A percentile compares a stretch with the other conserved stretches of the same genome.
Conservation (phyloP, 2,113 vertebrate genomes). For the Ondatra zibethicus region DNA sequence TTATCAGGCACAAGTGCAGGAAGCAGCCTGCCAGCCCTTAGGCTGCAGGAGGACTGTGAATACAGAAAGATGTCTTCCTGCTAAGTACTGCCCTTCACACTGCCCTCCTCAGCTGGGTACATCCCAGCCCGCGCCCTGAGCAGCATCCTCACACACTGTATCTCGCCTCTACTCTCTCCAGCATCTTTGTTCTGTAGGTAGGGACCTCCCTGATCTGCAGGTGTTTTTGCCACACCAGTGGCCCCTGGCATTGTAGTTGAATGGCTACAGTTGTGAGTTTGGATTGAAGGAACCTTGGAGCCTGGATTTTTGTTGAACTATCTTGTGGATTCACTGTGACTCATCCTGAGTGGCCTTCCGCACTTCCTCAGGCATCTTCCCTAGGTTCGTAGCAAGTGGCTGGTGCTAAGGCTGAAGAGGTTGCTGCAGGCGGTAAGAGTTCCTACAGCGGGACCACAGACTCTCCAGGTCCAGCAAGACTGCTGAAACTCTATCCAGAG, state of each 20-base stretch:
- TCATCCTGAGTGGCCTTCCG: background rate
- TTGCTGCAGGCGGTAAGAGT: background rate
- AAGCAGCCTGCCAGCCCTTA: too few species aligned
- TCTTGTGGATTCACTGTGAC: background rate
- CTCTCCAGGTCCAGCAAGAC: background rate
- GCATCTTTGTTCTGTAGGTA: background rate
- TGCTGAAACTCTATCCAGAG: background rate
- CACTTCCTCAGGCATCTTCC: background rate
- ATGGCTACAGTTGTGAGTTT: background rate
- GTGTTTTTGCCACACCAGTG: background rate
- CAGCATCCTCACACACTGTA: too few species aligned
- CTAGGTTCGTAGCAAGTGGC: constrained; percentile 3
- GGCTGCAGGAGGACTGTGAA: background rate
- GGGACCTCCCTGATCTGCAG: background rate
- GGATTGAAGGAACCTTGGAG: background rate
- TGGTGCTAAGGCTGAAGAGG: background rate
- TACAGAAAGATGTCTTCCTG: background rate
- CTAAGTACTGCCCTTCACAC: background rate
- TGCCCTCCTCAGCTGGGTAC: background rate
- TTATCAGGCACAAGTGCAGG: background rate
- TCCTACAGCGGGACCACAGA: background rate
- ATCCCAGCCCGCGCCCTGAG: background rate
- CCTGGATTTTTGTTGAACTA: constrained; percentile 37
- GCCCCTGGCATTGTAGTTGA: background rate
- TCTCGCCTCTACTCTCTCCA: background rate